Evolutionary conservation across 1,140 invertebrate genomes (phyloP), one percentile per base, ranked within the genome.

Genomic region (Drosophila navojoa): DNA sequence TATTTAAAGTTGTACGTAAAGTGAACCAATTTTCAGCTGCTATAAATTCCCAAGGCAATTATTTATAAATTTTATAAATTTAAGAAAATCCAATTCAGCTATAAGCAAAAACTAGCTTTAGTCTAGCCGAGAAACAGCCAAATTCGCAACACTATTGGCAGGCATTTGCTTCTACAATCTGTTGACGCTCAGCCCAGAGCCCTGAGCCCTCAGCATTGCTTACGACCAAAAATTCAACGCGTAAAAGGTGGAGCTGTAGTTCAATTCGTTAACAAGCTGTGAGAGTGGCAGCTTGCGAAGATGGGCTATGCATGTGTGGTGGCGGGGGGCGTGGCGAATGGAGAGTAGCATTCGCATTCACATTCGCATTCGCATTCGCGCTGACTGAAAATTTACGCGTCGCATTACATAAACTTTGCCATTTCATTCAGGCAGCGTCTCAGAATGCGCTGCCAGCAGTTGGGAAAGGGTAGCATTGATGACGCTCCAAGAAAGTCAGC

Each of bases 231-330:
- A 71, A 50, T 73, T 45, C 68, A 77, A 86, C 81, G 78, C 76
- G 76, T 79, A 87, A 87, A 87, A 87, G 82, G 82, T 89, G 82
- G 82, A 87, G 82, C 82, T 77, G 80, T 82, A 89, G 82, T 87
- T 86, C 82, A 79, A 86, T 86, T 87, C 81, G 79, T 86, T 86
- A 86, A 76, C 68, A 71, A 76, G 45, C 69, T 44, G 45, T 29
- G 25, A 54, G 59, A 25, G 58, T 57, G 42, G 19, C 22, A 45
- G 42, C 5, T 19, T 29, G 27, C 19, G 19, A 22, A 22, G 19
- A 22, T 29, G 42, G 42, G n/a, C 35, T 35, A 35, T 9, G 11
- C 4, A 29, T 22, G 19, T 22, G 1, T 22, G 0, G 42, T 1
- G 42, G 19, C 2, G 22, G 42, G 13, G 47, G 6, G 50, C 22